Base-by-base conservation (phyloP, 1,140 invertebrate genomes). In the Leptinotarsa undecemlineata region DNA sequence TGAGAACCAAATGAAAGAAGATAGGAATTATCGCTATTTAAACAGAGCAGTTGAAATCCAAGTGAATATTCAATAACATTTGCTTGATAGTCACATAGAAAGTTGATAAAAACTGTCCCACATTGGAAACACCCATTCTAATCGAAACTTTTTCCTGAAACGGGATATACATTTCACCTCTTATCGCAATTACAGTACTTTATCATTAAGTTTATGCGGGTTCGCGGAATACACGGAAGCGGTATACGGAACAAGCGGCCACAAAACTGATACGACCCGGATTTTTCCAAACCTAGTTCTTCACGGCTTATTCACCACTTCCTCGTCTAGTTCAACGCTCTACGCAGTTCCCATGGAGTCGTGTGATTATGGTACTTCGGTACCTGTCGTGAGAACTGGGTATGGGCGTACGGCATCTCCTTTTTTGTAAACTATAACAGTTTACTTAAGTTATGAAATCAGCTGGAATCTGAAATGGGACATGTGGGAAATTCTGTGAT, bases 381-480 rank as follows among this genome's bases (percentile, higher is more conserved):
- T 68, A 68, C 66, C 66, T 68, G 66, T 47, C 66, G 66, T 68
- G 66, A 68, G 66, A 68, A 68, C 23, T 42, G 66, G 23, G 66
- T 19, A 68, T 17, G 17, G 2, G 51, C 17, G n/a, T n/a, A 57
- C n/a, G 42, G 23, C 66, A 68, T 68, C 4, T 42, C 66, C 66
- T 42, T 68, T 48, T 68, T 68, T 19, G 66, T 68, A 47, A 68
- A 66, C 20, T 66, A 42, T 42, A 57, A 8, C n/a, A 20, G 66
- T 68, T 68, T 1, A 57, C n/a, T 15, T 57, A 57, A 57, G 51
- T 57, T 57, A n/a, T 57, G 51, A 19, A 57, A 57, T 19, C n/a
- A 15, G 17, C 0, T 57, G 51, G 3, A 57, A 57, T 57, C n/a
- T 57, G 13, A 57, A 57, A 15, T 4, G 4, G 14, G 4, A 19